A percentile compares a stretch with the other conserved stretches of the same genome.
These are phyloP conservation scores for Hirtodrosophila confusa DNA, from an alignment of 2,888 invertebrate species.

Conservation along the genomic window DNA sequence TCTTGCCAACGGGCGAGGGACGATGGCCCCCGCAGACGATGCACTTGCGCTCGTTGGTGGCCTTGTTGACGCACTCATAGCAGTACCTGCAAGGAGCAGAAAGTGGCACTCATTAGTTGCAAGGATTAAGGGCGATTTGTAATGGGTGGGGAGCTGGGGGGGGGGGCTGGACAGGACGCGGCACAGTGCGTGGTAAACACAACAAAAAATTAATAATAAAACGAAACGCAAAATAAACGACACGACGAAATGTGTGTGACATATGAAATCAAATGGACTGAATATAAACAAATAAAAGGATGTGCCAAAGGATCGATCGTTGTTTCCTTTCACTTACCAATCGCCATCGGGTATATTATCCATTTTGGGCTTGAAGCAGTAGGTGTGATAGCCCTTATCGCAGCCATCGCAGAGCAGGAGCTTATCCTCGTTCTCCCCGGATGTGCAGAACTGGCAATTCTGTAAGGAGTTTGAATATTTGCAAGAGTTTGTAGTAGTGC, in stretches of 20 bases:
- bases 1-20: slow-evolving; percentile 85
- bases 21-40: slow-evolving; percentile 94
- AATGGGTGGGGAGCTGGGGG: too few species aligned
- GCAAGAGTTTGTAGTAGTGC: slow-evolving; percentile 79
- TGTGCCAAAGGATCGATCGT: too few species aligned
- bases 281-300: too few species aligned
- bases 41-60: slow-evolving; percentile 95
- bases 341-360: slow-evolving; percentile 98
- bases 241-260: too few species aligned
- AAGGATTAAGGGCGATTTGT: too few species aligned
- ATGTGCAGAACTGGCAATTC: slow-evolving; percentile 98
- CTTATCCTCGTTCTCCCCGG: slow-evolving; percentile 98
- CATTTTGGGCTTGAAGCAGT: slow-evolving; percentile 98
- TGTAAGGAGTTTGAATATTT: slow-evolving; percentile 85
- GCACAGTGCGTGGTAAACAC: not conserved
- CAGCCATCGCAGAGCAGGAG: slow-evolving; percentile 98
- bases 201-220: too few species aligned
- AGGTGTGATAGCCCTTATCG: slow-evolving; percentile 99
- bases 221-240: too few species aligned
- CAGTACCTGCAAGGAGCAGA: slow-evolving; percentile 90
- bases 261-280: too few species aligned
- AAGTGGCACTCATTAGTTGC: not conserved
- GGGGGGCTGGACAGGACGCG: not conserved
- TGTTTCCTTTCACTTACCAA: slow-evolving; percentile 88
- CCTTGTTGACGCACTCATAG: slow-evolving; percentile 97